Base-by-base conservation (phyloP, 1,140 invertebrate species). In the Eupeodes corollae region DNA sequence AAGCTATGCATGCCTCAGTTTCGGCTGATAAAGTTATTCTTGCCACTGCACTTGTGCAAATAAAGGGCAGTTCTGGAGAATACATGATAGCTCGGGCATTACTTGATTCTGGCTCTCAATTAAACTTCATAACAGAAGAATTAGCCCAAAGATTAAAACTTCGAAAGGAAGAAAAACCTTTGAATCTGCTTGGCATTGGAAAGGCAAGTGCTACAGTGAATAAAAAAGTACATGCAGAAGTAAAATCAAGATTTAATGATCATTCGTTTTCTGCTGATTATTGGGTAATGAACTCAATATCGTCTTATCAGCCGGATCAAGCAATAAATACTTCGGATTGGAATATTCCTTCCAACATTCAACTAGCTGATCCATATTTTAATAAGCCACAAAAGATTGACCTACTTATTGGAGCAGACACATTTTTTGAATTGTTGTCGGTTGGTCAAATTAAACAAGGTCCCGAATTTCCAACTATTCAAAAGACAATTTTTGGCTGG, bases 381-480 rank as follows among this genome's bases (percentile, higher is more conserved):
- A 18, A 58, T 40, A 40, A 34, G 21, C 52, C 56, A 10, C 54
- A 53, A 38, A 39, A 49, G 10, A 56, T 61, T 41, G 56, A 67
- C 32, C 44, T 64, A 32, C 26, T 66, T 12, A 46, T 63, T 1
- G 56, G 52, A 2, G 57, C 55, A 13, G 50, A 53, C 6, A 15
- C 57, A 16, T 63, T 63, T 49, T 63, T 52, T 52, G 46, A 57
- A 18, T 42, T 60, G 31, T 37, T 66, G 1, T 45, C 47, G 13
- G 40, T 18, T 16, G 52, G 58, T 14, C 19, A 53, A 47, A 49
- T 51, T 19, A 50, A 47, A 34, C 37, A 49, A 42, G 50, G 49
- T 34, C 38, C 38, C n/a, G n/a, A n/a, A n/a, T n/a, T n/a, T n/a
- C n/a, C n/a, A n/a, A n/a, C n/a, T n/a, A n/a, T n/a, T n/a, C n/a